Evolutionary conservation across 2,888 invertebrate genomes (phyloP).

Genomic region (Agrochola lota): DNA sequence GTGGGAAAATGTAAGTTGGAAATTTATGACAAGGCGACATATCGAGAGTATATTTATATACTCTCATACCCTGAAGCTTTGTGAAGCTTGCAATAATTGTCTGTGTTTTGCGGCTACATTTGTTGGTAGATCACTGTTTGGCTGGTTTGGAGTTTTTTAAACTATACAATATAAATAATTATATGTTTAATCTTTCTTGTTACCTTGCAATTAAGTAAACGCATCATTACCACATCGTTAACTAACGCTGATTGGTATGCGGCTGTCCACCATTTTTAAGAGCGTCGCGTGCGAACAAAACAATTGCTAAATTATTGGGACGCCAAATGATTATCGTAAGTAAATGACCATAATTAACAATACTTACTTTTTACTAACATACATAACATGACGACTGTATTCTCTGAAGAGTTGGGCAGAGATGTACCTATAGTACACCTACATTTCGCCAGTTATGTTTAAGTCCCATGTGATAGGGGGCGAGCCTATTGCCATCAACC

Average conservation of each 20-base stretch:
- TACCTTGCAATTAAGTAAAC: slow-evolving; percentile 11
- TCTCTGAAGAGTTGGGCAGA: too few species aligned
- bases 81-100: too few species aligned
- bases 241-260: slow-evolving; percentile 25
- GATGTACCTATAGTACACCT: background rate
- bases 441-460: background rate
- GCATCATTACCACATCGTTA: slow-evolving; percentile 18
- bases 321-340: slow-evolving; percentile 43
- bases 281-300: slow-evolving; percentile 45
- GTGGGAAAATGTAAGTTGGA: too few species aligned
- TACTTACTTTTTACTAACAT: slow-evolving; percentile 12
- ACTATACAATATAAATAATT: background rate
- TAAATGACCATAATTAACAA: slow-evolving; percentile 26
- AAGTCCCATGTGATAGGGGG: too few species aligned
- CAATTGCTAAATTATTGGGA: slow-evolving; percentile 48
- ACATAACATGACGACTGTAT: background rate
- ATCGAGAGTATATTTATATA: too few species aligned
- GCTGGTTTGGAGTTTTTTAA: background rate
- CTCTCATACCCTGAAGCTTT: too few species aligned
- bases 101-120: too few species aligned
- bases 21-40: too few species aligned
- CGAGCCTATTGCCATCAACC: too few species aligned
- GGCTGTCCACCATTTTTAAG: slow-evolving; percentile 38
- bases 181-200: background rate
- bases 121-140: background rate